Conservation (phyloP, 1,140 invertebrate species). For the Camponotus vicinus region DNA sequence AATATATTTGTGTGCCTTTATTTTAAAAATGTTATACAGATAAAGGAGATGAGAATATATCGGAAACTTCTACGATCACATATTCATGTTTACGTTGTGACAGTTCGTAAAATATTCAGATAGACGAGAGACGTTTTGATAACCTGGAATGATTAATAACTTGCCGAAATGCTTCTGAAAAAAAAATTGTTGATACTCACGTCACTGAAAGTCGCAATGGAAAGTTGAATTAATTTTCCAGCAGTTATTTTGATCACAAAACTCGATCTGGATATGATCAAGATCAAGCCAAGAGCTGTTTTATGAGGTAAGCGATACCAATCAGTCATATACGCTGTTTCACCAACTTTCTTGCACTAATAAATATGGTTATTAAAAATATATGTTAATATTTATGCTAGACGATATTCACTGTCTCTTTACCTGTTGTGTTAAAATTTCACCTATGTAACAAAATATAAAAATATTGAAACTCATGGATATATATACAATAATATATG, state of each 20-base stretch:
- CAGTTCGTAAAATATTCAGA: slow-evolving; percentile 66
- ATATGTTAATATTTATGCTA: slow-evolving; percentile 21
- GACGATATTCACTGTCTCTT: neutral
- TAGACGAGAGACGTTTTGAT: slow-evolving; percentile 69
- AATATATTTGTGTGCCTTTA: neutral
- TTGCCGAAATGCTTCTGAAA: neutral
- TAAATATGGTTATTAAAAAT: slow-evolving; percentile 40
- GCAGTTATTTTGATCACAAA: slow-evolving; percentile 67
- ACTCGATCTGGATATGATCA: slow-evolving; percentile 72
- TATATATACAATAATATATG: slow-evolving; percentile 67
- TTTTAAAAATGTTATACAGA: slow-evolving; percentile 25
- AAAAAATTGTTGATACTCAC: slow-evolving; percentile 58
- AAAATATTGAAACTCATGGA: slow-evolving; percentile 76
- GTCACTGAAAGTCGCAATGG: slow-evolving; percentile 69
- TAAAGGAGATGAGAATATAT: neutral
- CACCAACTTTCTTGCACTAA: slow-evolving; percentile 70
- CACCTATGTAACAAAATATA: slow-evolving; percentile 75
- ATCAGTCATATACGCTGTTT: slow-evolving; percentile 65
- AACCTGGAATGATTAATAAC: slow-evolving; percentile 55
- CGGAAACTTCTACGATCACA: neutral
- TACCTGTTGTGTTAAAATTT: slow-evolving; percentile 73
- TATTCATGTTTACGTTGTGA: slow-evolving; percentile 24
- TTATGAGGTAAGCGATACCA: slow-evolving; percentile 70
- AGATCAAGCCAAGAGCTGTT: slow-evolving; percentile 62
- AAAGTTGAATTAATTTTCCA: slow-evolving; percentile 69